phyloP scores from a whole-genome alignment of 1,140 invertebrate species.

The Drosophila nebulosa region DNA sequence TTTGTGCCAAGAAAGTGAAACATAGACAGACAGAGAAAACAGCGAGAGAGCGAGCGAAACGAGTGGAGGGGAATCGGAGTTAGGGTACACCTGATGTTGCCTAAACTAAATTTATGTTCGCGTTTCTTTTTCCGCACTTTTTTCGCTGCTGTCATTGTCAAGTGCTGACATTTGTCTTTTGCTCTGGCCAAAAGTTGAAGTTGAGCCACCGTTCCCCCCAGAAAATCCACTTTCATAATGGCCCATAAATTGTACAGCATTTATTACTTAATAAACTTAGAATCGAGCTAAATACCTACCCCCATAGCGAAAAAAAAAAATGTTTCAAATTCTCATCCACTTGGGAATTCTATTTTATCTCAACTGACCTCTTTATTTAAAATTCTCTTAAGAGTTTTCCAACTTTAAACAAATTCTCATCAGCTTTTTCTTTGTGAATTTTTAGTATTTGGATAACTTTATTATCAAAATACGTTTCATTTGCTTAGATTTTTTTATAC shows the following conservation, averaged over 20 bases:
- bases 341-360: too few species aligned
- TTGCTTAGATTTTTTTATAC: too few species aligned
- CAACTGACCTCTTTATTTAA: too few species aligned
- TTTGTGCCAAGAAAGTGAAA: conserved; percentile 30
- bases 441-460: too few species aligned
- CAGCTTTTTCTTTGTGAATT: too few species aligned
- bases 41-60: neutral
- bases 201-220: neutral
- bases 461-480: too few species aligned
- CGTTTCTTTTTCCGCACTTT: neutral
- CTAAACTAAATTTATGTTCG: conserved; percentile 47
- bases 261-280: conserved; percentile 70
- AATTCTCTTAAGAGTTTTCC: too few species aligned
- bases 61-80: neutral
- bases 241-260: conserved; percentile 59
- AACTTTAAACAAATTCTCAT: too few species aligned
- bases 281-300: neutral
- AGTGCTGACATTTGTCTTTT: conserved; percentile 15
- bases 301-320: conserved; percentile 16
- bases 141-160: conserved; percentile 5
- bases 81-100: conserved; percentile 34
- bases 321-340: neutral
- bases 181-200: conserved; percentile 12
- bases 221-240: conserved; percentile 40
- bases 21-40: neutral